phyloP scores from a whole-genome alignment of 2,888 invertebrate species.

The Arrhopalites spinosus region DNA sequence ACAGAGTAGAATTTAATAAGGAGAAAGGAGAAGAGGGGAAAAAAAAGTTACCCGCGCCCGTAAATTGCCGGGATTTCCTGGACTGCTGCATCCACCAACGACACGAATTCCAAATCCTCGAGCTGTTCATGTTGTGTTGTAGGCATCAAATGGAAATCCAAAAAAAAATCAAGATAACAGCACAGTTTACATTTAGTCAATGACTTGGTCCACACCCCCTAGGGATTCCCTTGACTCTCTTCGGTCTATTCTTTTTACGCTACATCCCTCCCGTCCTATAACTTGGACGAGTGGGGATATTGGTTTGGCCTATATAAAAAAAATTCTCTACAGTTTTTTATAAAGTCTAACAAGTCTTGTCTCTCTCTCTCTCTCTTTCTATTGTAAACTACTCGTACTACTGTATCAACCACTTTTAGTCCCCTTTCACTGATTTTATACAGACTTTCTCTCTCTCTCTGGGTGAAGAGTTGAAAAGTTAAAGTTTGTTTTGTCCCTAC shows the following conservation, averaged over 20 bases:
- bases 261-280: background rate
- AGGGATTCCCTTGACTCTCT: background rate
- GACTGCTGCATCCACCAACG: slow-evolving; percentile 71
- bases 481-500: background rate
- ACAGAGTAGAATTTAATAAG: too few relatives aligned
- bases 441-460: background rate
- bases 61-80: slow-evolving; percentile 57
- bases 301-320: too few relatives aligned
- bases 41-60: slow-evolving; percentile 90
- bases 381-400: background rate
- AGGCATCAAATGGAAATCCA: background rate
- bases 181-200: slow-evolving; percentile 22
- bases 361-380: background rate
- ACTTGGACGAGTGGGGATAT: too few relatives aligned
- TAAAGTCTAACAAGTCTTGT: too few relatives aligned
- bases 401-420: background rate
- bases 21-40: too few relatives aligned
- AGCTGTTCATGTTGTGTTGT: too few relatives aligned
- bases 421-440: slow-evolving; percentile 13
- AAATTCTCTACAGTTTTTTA: too few relatives aligned
- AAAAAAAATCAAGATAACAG: slow-evolving; percentile 29
- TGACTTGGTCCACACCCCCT: background rate
- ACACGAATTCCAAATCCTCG: slow-evolving; percentile 94
- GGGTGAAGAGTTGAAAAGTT: background rate
- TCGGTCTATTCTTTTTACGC: background rate